phyloP scores from a whole-genome alignment of 2,888 invertebrate species.

The Nasonia oneida region DNA sequence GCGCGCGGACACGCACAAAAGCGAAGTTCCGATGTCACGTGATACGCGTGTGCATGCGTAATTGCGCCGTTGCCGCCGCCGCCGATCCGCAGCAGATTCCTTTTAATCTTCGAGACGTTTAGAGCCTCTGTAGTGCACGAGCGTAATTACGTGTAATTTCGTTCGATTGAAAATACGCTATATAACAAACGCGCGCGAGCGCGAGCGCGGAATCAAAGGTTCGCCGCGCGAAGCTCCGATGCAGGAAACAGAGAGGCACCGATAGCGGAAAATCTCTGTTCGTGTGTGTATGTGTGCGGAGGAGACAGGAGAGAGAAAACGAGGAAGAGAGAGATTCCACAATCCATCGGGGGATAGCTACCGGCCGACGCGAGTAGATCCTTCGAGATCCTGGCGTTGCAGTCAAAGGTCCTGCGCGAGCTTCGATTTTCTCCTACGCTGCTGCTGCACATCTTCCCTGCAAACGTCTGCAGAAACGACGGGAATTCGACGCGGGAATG shows the following conservation, averaged over 20 bases:
- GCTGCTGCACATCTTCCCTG: background rate
- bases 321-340: conserved; percentile 41
- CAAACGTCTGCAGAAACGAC: conserved; percentile 27
- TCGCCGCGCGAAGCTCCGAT: conserved; percentile 3
- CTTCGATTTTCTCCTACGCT: conserved; percentile 29
- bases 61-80: conserved; percentile 63
- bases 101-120: conserved; percentile 71
- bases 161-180: conserved; percentile 67
- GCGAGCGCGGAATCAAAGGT: conserved; percentile 36
- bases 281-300: background rate
- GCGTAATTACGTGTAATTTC: conserved; percentile 73
- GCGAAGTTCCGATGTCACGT: conserved; percentile 47
- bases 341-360: conserved; percentile 39
- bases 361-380: conserved; percentile 23
- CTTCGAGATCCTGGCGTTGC: conserved; percentile 30
- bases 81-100: conserved; percentile 66
- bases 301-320: conserved; percentile 23
- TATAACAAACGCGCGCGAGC: background rate
- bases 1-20: conserved; percentile 25
- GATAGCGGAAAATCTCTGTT: background rate
- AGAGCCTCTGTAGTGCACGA: conserved; percentile 51
- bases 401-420: conserved; percentile 37
- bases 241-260: background rate
- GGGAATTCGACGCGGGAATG: conserved; percentile 37
- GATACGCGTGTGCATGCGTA: conserved; percentile 68